phyloP scores from a whole-genome alignment of 2,797 vertebrate species.

The Molossus molossus region DNA sequence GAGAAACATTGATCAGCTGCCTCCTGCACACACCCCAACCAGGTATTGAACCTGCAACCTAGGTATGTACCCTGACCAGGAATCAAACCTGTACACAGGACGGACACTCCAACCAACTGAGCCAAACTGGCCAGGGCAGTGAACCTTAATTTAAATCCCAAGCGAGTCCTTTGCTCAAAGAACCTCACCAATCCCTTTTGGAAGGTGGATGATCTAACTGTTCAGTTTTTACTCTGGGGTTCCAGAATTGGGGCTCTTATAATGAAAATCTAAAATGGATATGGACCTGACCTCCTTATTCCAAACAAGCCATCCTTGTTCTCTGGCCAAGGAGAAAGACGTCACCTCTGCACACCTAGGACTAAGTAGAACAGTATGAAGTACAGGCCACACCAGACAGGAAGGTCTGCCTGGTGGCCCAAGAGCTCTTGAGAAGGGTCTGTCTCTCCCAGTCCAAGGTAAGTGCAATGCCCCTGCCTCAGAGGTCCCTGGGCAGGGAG shows the following conservation, averaged over 20 bases:
- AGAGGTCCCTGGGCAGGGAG: background rate
- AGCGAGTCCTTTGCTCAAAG: background rate
- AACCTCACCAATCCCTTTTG: too few species aligned
- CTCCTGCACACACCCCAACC: background rate
- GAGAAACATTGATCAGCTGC: background rate
- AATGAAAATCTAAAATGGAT: background rate
- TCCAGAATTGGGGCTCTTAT: background rate
- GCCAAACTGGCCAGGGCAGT: background rate
- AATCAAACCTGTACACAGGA: background rate
- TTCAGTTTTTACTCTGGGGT: background rate
- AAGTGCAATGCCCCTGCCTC: background rate
- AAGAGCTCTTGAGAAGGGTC: background rate
- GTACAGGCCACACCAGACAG: background rate
- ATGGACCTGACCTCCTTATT: too few species aligned
- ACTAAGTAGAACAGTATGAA: fast-evolving
- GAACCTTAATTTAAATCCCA: background rate
- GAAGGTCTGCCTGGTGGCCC: background rate
- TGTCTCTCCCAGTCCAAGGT: background rate
- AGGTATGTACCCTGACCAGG: background rate
- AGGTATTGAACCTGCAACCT: background rate
- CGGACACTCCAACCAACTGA: too few species aligned
- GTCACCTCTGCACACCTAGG: background rate
- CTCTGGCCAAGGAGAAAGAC: background rate
- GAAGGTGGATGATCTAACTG: background rate
- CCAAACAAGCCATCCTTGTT: background rate